These are phyloP conservation scores for Hecatera dysodea DNA, from an alignment of 2,888 invertebrate genomes.

Conservation along the genomic window DNA sequence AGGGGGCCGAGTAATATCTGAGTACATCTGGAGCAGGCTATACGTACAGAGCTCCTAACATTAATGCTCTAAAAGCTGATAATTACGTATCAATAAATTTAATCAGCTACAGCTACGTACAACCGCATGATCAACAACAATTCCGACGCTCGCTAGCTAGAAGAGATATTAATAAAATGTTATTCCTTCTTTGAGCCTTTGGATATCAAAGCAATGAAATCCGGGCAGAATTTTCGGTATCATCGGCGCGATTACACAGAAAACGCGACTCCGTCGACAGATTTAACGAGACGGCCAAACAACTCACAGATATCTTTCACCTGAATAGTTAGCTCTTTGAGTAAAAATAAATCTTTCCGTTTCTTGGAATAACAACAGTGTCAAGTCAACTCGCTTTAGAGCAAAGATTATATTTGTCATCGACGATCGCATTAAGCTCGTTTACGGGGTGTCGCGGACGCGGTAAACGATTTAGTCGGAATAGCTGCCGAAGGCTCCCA, in stretches of 20 bases:
- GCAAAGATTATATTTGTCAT: slow-evolving; percentile 90
- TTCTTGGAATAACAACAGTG: slow-evolving; percentile 90
- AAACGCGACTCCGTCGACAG: slow-evolving; percentile 81
- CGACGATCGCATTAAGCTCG: slow-evolving; percentile 85
- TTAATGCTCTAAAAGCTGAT: slow-evolving; percentile 25
- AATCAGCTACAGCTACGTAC: slow-evolving; percentile 25
- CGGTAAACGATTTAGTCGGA: slow-evolving; percentile 85
- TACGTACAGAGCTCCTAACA: slow-evolving; percentile 24
- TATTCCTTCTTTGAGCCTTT: slow-evolving; percentile 85
- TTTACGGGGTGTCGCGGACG: slow-evolving; percentile 84
- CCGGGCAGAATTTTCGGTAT: slow-evolving; percentile 86
- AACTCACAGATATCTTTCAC: slow-evolving; percentile 89
- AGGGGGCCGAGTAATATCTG: slow-evolving; percentile 72
- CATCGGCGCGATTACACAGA: slow-evolving; percentile 90
- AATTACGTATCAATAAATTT: slow-evolving; percentile 28
- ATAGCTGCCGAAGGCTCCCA: slow-evolving; percentile 75
- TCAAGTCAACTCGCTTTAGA: slow-evolving; percentile 87
- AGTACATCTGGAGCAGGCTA: slow-evolving; percentile 54
- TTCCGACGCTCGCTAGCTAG: slow-evolving; percentile 49
- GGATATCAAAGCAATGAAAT: slow-evolving; percentile 86
- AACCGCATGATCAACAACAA: slow-evolving; percentile 37
- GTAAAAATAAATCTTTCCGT: slow-evolving; percentile 89
- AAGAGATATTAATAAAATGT: slow-evolving; percentile 78
- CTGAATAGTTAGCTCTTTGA: slow-evolving; percentile 90
- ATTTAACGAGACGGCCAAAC: slow-evolving; percentile 86